Evolutionary conservation across 1,140 invertebrate genomes (phyloP).

Genomic region (Scaptomyza montana): DNA sequence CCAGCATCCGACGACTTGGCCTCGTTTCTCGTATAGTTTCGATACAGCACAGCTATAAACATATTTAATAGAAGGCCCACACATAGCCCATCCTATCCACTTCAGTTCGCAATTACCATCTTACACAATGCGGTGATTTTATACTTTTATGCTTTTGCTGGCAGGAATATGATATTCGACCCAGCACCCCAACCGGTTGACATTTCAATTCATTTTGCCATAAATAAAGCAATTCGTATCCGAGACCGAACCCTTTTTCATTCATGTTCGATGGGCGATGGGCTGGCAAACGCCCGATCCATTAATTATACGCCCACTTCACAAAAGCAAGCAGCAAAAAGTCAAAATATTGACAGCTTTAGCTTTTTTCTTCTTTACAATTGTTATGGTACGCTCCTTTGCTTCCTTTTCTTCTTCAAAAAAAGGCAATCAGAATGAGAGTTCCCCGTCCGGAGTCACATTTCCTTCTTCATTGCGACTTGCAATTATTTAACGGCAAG

Average conservation of each 20-base stretch:
- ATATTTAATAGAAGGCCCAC: slow-evolving; percentile 21
- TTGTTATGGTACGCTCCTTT: slow-evolving; percentile 41
- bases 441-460: slow-evolving; percentile 9
- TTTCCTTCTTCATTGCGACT: slow-evolving; percentile 43
- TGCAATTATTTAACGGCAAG: slow-evolving; percentile 78
- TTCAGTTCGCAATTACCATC: slow-evolving; percentile 58
- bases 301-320: slow-evolving; percentile 83
- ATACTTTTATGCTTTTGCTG: slow-evolving; percentile 59
- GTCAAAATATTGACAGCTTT: slow-evolving; percentile 83
- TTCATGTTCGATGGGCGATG: slow-evolving; percentile 48
- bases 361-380: slow-evolving; percentile 61
- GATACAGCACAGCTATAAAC: slow-evolving; percentile 20
- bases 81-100: slow-evolving; percentile 26
- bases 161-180: slow-evolving; percentile 70
- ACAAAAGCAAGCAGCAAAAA: slow-evolving; percentile 73
- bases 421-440: slow-evolving; percentile 16
- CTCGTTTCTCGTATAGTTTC: slow-evolving; percentile 18
- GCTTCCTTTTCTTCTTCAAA: background rate
- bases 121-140: slow-evolving; percentile 57
- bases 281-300: slow-evolving; percentile 52
- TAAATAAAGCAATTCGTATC: slow-evolving; percentile 76
- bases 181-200: slow-evolving; percentile 70
- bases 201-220: slow-evolving; percentile 82
- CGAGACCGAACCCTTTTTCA: slow-evolving; percentile 65
- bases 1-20: slow-evolving; percentile 6